Evolutionary conservation across 1,140 invertebrate genomes (phyloP).

Genomic region (Rhynchophorus ferrugineus): DNA sequence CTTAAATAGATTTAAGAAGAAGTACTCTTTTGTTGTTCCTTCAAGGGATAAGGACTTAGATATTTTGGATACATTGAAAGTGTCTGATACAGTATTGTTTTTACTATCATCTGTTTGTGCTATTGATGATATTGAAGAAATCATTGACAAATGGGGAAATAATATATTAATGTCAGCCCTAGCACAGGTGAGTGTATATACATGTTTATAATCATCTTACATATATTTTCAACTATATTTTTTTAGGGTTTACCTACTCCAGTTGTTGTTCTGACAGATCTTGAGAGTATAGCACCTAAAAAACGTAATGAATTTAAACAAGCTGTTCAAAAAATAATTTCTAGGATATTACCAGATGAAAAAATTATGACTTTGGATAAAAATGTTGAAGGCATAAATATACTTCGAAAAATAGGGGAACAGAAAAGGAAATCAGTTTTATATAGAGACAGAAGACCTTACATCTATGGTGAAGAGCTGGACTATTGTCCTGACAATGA

Average conservation of each 20-base stretch:
- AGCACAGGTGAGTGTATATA: conserved; percentile 51
- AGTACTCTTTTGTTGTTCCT: conserved; percentile 71
- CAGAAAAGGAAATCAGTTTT: conserved; percentile 70
- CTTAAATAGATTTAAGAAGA: conserved; percentile 75
- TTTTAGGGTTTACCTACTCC: conserved; percentile 66
- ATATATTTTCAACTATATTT: conserved; percentile 7
- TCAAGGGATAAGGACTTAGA: conserved; percentile 62
- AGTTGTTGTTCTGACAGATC: conserved; percentile 67
- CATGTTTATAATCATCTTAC: neutral
- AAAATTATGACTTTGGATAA: conserved; percentile 74
- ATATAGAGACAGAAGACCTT: conserved; percentile 69
- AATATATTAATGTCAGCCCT: conserved; percentile 63
- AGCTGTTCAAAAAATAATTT: conserved; percentile 63
- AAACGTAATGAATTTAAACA: conserved; percentile 70
- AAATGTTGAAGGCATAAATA: conserved; percentile 64
- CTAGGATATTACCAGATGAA: conserved; percentile 73
- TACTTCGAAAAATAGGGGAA: conserved; percentile 70
- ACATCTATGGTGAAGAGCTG: conserved; percentile 73
- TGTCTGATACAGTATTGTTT: conserved; percentile 74
- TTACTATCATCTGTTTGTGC: conserved; percentile 54
- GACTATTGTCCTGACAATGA: conserved; percentile 55
- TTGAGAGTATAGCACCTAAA: conserved; percentile 62
- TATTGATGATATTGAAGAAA: conserved; percentile 43
- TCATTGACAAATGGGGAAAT: conserved; percentile 70
- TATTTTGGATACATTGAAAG: conserved; percentile 75